Percentiles rank a stretch among this genome's conserved stretches.
Evolutionary conservation across 2,113 vertebrate genomes (phyloP).

Genomic region (Plectropomus leopardus): DNA sequence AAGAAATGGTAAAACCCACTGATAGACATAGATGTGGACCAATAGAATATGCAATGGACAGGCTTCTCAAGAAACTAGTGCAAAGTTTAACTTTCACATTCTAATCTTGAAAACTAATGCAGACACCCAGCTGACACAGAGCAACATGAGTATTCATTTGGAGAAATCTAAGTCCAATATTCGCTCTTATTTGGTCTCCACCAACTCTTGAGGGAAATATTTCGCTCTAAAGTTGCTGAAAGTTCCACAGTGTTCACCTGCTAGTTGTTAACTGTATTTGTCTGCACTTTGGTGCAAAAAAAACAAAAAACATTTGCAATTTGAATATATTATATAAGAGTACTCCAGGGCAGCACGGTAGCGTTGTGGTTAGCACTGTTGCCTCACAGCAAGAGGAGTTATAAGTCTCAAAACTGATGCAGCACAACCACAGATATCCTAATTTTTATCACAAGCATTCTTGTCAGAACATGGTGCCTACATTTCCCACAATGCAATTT

Average conservation of each 20-base stretch:
- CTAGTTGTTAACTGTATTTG: not conserved
- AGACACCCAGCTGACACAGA: not conserved
- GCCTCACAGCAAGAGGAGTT: no score
- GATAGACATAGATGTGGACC: no score
- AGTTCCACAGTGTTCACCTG: not conserved
- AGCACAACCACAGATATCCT: not conserved
- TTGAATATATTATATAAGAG: no score
- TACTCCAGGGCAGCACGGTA: no score
- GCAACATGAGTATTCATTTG: not conserved
- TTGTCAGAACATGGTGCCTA: not conserved
- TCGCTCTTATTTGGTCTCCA: not conserved
- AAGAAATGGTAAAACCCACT: no score
- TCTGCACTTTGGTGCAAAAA: not conserved
- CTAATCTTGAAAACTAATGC: not conserved
- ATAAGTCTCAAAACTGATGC: not conserved
- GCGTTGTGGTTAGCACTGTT: no score
- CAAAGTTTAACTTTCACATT: not conserved
- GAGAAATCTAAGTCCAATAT: not conserved
- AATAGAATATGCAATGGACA: no score
- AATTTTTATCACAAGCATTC: not conserved
- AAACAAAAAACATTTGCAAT: no score
- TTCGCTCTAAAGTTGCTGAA: not conserved
- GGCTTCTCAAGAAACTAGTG: not conserved
- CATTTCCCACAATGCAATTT: not conserved
- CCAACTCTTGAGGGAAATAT: not conserved